Evolutionary conservation across 2,888 invertebrate species (phyloP).

Genomic region (Leptopterna dolabrata): DNA sequence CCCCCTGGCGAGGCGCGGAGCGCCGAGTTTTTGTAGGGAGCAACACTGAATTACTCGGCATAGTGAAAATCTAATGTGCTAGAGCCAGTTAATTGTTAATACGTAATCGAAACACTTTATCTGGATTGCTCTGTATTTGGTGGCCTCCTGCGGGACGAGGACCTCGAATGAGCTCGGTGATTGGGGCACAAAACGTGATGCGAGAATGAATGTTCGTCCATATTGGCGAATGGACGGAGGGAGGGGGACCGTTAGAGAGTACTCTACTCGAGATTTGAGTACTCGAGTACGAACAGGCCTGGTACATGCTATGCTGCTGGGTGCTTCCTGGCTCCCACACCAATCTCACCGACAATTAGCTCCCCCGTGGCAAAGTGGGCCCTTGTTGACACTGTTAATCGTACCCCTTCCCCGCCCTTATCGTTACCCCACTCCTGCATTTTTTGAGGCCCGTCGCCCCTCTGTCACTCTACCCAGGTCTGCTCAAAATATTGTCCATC

Average conservation of each 20-base stretch:
- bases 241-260: too few species aligned
- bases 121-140: too few species aligned
- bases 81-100: too few species aligned
- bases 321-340: slow-evolving; percentile 52
- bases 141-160: too few species aligned
- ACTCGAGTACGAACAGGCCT: background rate
- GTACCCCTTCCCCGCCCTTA: background rate
- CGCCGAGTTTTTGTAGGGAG: too few species aligned
- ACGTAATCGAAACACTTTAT: too few species aligned
- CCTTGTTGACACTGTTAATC: slow-evolving; percentile 51
- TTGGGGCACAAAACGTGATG: too few species aligned
- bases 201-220: too few species aligned
- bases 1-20: too few species aligned
- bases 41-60: too few species aligned
- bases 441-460: background rate
- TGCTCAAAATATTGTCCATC: background rate
- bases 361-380: slow-evolving; percentile 53
- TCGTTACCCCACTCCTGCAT: background rate
- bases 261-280: background rate
- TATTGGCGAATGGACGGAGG: background rate
- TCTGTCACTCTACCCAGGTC: background rate
- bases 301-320: slow-evolving; percentile 1
- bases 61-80: too few species aligned
- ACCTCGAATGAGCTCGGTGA: too few species aligned
- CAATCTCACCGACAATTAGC: slow-evolving; percentile 54